Base-by-base conservation (phyloP, 1,140 invertebrate genomes). In the Cheumatopsyche charites region DNA sequence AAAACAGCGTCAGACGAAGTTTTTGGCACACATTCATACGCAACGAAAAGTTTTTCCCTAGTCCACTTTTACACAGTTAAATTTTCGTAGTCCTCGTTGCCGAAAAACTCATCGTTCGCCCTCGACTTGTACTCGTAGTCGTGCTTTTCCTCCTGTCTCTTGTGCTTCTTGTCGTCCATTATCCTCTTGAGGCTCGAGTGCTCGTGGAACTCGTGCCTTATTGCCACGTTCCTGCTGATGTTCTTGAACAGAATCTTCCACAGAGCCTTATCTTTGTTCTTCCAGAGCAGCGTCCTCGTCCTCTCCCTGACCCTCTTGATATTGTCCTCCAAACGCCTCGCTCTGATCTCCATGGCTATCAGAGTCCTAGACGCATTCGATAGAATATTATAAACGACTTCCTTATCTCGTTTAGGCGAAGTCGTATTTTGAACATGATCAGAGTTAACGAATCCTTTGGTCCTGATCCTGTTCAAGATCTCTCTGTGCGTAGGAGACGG, bases 301-400 rank as follows among this genome's bases (percentile, higher is more conserved):
- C 82, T 82, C 79, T 85, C 83, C 77, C 84, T 83, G 80, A 85
- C 84, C 79, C 83, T 82, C 76, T 82, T 82, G 79, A 85, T 84
- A 80, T 85, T 85, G 82, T 85, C 83, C 78, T 85, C 81, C 66
- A 85, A 79, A 79, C 83, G 79, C 77, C 82, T 82, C 45, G 83
- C 83, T 79, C 84, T 84, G 80, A 84, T 84, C 80, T 84, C 83
- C 83, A 85, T 85, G 79, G 83, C 83, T 81, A 84, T 85, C 77
- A 85, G 81, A 67, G 82, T 84, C 74, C 81, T 82, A 70, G 82
- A 84, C 65, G 83, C 83, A 80, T 85, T 84, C 79, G 82, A 80
- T 62, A 82, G 63, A n/a, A 74, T 61, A 66, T 76, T 76, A 55
- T 74, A 74, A 7, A 72, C 45, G 6, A 74, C 63, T 49, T 76